Base-by-base conservation (phyloP, 2,888 invertebrate species). In the Nebria salina region DNA sequence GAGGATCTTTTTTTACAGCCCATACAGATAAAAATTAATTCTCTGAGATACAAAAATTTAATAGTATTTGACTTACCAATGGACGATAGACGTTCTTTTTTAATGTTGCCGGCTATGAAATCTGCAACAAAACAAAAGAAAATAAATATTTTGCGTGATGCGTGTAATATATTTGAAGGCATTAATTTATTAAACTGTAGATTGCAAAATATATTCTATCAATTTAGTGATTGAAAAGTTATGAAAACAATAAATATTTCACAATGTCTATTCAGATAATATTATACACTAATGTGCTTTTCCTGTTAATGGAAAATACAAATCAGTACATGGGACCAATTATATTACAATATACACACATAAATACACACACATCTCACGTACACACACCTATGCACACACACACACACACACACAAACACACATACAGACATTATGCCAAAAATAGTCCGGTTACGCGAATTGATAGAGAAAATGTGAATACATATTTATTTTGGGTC, bases 1-100 rank as follows among this genome's bases (percentile, higher is more conserved):
- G 73, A 54, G 70, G 70, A 70, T 70, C 54, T n/a, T 54, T 75
- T 75, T 75, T 75, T 75, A 75, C 64, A 75, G 64, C 75, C 64
- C 75, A 25, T 73, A 68, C 26, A 73, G 72, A 78, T 78, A 78
- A 78, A 78, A 78, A 72, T 78, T 78, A 78, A 78, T 78, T 78
- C 64, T 26, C 25, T 15, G 70, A 25, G 25, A 70, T 70, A 15
- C n/a, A 20, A 25, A 68, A 42, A 64, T 75, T 64, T 75, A 75
- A 64, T 8, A 20, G 42, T 64, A 54, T 65, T 65, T 68, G 75
- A 79, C 79, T 79, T 74, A 79, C 79, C 79, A 66, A 43, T 54
- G 54, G 54, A 34, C 26, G 43, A 34, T 43, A 43, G 79, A 54
- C 72, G 25, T 3, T 20, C 15, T 73, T 73, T 68, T 26, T 74